Evolutionary conservation across 1,140 invertebrate species (phyloP), one percentile per base, ranked within the genome.

Genomic region (Periplaneta americana): DNA sequence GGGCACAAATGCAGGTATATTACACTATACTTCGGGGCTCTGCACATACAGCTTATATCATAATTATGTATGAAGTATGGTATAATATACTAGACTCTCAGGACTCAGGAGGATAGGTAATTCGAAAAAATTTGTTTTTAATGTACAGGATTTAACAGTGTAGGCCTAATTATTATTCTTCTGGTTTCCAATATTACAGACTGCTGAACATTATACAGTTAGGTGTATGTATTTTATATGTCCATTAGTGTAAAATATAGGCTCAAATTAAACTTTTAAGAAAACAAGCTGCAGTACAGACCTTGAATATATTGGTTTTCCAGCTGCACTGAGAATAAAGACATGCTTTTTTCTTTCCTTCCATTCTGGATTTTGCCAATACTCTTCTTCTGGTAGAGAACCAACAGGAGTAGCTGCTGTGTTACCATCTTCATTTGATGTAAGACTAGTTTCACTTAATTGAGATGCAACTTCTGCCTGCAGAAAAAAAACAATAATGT

Each of bases 301-400:
- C 92, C 97, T 93, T 34, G 96, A 97, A 89, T 98, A 99, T 83
- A 99, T 97, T 32, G 98, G 97, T 89, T 99, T 99, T 17, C 98
- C 97, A 28, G 97, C 95, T 86, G 97, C 94, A 89, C 97, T 98
- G 11, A 99, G 88, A 84, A 99, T 95, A 88, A 99, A 98, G 48
- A 99, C 92, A 89, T 99, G 97, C 87, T 98, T 98, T 78, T 93
- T 94, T 84, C 96, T 94, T 3, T 92, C 91, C 74, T 94, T 91
- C 93, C 97, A 96, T 75, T 94, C 91, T 34, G 91, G 88, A 85
- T 90, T 91, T 82, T 92, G 89, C 57, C 91, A 87, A 84, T 91
- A 91, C 82, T 92, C 91, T 48, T 90, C 86, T 34, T 89, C 86
- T 5, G 37, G 57, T 39, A 79, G 34, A 28, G 80, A 81, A 10